phyloP scores from a whole-genome alignment of 2,797 vertebrate genomes.

The Halcyon leucocephala region DNA sequence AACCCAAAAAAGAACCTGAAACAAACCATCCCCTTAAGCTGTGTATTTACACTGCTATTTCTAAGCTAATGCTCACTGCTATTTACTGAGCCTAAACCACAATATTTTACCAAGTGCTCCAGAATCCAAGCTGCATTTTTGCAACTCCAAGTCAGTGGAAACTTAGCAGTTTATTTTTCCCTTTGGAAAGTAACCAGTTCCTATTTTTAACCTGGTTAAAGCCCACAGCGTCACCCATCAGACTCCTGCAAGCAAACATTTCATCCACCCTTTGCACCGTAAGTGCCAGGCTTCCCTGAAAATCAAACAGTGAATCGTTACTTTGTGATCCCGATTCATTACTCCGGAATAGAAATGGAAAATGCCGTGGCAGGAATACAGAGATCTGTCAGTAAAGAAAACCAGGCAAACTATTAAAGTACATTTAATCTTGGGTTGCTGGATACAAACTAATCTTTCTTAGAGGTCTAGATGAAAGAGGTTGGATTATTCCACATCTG shows the following conservation, averaged over 20 bases:
- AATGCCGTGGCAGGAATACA: not conserved
- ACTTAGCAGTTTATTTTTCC: conserved; percentile 66
- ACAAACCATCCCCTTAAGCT: conserved; percentile 16
- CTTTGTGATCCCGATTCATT: not conserved
- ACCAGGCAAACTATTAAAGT: conserved; percentile 19
- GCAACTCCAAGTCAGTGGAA: conserved; percentile 68
- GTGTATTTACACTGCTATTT: conserved; percentile 48
- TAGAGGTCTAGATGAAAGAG: conserved; percentile 32
- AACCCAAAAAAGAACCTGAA: conserved; percentile 22
- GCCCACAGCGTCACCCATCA: conserved; percentile 8
- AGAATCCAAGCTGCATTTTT: conserved; percentile 62
- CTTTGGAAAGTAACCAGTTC: conserved; percentile 49
- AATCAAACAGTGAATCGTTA: not conserved
- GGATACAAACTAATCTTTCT: conserved; percentile 32
- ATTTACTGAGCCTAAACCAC: conserved; percentile 52
- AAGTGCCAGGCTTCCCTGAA: conserved; percentile 9
- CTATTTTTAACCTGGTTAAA: conserved; percentile 46
- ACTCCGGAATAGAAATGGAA: not conserved
- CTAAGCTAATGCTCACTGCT: conserved; percentile 54
- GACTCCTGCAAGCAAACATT: conserved; percentile 50
- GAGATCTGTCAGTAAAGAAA: conserved; percentile 38
- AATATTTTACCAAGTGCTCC: conserved; percentile 59
- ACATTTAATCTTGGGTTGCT: conserved; percentile 11
- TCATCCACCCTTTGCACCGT: not conserved
- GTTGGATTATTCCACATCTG: not conserved